Base-by-base conservation (phyloP, 2,888 invertebrate species). In the Phalera bucephala region DNA sequence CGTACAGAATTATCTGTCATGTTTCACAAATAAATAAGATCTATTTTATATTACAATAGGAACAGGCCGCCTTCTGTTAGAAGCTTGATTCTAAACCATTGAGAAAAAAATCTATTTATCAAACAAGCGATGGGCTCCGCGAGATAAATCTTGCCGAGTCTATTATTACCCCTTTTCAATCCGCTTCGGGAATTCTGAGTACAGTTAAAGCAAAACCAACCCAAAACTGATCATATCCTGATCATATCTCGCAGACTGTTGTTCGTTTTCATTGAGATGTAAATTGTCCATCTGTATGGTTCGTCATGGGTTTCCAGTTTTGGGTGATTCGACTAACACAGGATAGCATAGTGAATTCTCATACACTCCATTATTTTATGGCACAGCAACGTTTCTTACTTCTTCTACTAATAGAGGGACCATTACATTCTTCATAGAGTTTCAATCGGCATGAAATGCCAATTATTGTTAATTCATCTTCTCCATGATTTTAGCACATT, bases 1-100 rank as follows among this genome's bases (percentile, higher is more conserved):
- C 67, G 60, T 67, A 62, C 65, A 63, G 77, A 74, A 85, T 84
- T 84, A 83, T 84, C 74, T 77, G 79, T 83, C 81, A 76, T 83
- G 81, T 82, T 84, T 80, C 76, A 82, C 78, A 82, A 78, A 88
- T 80, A 88, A 85, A 86, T 82, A 85, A 74, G 69, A 74, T 69
- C 73, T 74, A 78, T 84, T 85, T 80, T 73, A 78, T 80, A 74
- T 72, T 60, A 87, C 84, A 87, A 88, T 80, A 63, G 76, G 61
- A 72, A 66, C 66, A 72, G 66, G 64, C 68, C 71, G 60, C 64
- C 70, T 69, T 66, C 65, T 65, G 66, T 69, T 60, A 58, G 55
- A 55, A 64, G 69, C 69, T 74, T 73, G 77, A 78, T 79, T 75
- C 71, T 66, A 69, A 71, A 64, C 65, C 67, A 73, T 67, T 70